Evolutionary conservation across 2,888 invertebrate species (phyloP), one percentile per base, ranked within the genome.

Genomic region (Achlya flavicornis): DNA sequence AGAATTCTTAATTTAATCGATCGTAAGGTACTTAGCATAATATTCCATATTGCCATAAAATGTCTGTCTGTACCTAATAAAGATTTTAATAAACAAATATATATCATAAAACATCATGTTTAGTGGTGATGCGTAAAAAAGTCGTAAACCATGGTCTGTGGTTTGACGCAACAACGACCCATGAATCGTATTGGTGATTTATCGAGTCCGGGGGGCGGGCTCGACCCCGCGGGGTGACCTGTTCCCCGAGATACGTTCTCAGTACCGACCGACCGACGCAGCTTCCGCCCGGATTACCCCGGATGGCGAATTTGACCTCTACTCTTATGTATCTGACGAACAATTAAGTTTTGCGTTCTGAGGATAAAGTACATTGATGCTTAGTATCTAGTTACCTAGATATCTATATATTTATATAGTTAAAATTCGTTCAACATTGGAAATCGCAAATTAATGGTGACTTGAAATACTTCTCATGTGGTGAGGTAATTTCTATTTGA

Each of bases 151-250:
- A 72, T 63, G 59, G 62, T 61, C 66, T 64, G 72, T 68, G 75
- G 75, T 71, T 70, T 73, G 80, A 79, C 79, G 83, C 79, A 83
- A 81, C 80, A 79, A 79, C 78, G 71, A 72, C 77, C 76, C 79
- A 84, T 86, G 87, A 85, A 87, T 88, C 84, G 86, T 85, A 80
- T 84, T 83, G 82, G 83, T 87, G 85, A 89, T 87, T 88, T 87
- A 88, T 77, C 41, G 71, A 63, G 70, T 66, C 19, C 48, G 62
- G 58, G 63, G 62, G 41, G 35, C 32, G 63, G 66, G 38, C 43
- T 46, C 64, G 67, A 70, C 72, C 63, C 62, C 66, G 53, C 58
- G 19, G 19, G 35, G 58, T 43, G 60, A 32, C 19, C 60, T 57
- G 48, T 6, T 19, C 19, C 16, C 53, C 4, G n/a, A 19, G 53